A percentile compares a stretch with the other conserved stretches of the same genome.
Conservation (phyloP, 1,140 invertebrate species). For the Drosophila ohnishii region DNA sequence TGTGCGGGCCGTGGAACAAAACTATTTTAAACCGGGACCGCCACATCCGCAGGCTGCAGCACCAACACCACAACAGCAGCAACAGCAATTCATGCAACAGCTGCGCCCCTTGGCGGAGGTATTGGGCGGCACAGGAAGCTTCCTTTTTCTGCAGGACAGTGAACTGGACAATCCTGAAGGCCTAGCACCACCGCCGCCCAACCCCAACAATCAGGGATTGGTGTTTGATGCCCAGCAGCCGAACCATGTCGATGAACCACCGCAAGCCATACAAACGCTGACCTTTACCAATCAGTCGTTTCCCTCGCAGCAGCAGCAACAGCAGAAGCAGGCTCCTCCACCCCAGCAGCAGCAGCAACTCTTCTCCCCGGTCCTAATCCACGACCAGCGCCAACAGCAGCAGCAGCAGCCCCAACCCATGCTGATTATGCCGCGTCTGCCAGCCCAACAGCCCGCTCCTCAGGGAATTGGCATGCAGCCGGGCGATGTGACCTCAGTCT, state of each 20-base stretch:
- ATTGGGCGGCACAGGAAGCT: constrained; percentile 86
- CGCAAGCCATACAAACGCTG: constrained; percentile 87
- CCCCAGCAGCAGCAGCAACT: constrained; percentile 63
- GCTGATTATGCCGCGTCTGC: constrained; percentile 62
- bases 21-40: constrained; percentile 84
- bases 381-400: constrained; percentile 60
- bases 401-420: constrained; percentile 61
- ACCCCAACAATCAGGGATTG: constrained; percentile 45
- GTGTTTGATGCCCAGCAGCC: constrained; percentile 61
- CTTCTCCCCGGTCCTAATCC: constrained; percentile 67
- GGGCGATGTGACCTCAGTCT: constrained; percentile 70
- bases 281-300: constrained; percentile 92
- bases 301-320: constrained; percentile 81
- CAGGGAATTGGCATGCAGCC: constrained; percentile 74
- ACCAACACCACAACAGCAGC: constrained; percentile 62
- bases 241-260: constrained; percentile 67
- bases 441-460: constrained; percentile 50
- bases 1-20: constrained; percentile 85
- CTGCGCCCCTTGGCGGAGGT: constrained; percentile 88
- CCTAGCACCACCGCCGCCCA: constrained; percentile 47
- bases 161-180: constrained; percentile 88
- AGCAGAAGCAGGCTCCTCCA: constrained; percentile 36
- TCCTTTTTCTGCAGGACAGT: constrained; percentile 90
- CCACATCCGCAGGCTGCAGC: constrained; percentile 81
- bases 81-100: constrained; percentile 83